phyloP scores from a whole-genome alignment of 64 coral and sea anemone species.

The Catalaphyllia jardinei region DNA sequence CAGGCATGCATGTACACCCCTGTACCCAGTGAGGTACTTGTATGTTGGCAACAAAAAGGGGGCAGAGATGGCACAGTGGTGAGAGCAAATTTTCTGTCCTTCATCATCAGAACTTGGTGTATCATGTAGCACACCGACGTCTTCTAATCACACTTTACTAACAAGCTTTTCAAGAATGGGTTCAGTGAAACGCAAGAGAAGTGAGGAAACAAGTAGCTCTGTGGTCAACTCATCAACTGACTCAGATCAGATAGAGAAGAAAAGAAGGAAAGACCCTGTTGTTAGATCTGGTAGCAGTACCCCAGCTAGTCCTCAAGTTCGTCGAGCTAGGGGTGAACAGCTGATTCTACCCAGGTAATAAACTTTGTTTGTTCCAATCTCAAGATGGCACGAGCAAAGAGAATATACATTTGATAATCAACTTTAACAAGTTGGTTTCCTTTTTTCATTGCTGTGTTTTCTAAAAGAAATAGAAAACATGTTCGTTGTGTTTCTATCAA shows the following conservation, averaged over 20 bases:
- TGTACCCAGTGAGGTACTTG: too few species aligned
- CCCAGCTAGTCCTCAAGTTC: constrained; percentile 62
- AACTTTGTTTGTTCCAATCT: too few species aligned
- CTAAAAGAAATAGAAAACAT: too few species aligned
- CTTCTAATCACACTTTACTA: constrained; percentile 19
- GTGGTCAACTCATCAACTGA: constrained; percentile 5
- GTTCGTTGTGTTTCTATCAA: too few species aligned
- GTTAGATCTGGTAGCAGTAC: constrained; percentile 16
- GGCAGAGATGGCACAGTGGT: too few species aligned
- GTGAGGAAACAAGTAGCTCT: neutral
- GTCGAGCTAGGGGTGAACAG: constrained; percentile 73
- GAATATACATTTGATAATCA: too few species aligned
- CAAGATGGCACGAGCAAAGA: neutral
- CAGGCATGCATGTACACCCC: too few species aligned
- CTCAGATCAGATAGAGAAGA: constrained; percentile 21
- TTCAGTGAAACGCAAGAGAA: constrained; percentile 74
- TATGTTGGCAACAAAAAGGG: too few species aligned
- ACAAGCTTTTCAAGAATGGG: constrained; percentile 37
- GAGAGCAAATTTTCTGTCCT: neutral
- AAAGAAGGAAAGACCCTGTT: constrained; percentile 39
- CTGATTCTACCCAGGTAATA: constrained; percentile 68
- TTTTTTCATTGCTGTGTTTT: too few species aligned
- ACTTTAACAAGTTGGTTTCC: too few species aligned
- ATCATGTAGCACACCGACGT: constrained; percentile 18
- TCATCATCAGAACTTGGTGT: neutral